Percentiles rank a stretch among this genome's conserved stretches.
Conservation (phyloP, 2,888 invertebrate species). For the Archips xylosteana region DNA sequence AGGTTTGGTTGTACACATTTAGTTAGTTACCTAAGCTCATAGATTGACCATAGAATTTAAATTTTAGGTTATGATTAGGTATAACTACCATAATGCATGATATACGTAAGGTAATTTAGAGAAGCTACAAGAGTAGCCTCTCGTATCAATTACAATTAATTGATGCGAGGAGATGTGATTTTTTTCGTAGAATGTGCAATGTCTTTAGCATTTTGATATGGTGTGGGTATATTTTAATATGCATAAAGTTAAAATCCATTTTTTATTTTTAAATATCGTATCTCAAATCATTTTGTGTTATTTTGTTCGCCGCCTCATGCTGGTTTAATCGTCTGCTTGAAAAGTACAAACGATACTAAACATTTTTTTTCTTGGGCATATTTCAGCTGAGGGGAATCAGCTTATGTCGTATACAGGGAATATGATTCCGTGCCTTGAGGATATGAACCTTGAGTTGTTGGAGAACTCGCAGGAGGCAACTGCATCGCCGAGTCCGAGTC, state of each 20-base stretch:
- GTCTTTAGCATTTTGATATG: conserved; percentile 20
- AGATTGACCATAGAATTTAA: conserved; percentile 2
- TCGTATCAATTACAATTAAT: conserved; percentile 1
- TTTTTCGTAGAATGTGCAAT: conserved; percentile 7
- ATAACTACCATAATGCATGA: conserved; percentile 23
- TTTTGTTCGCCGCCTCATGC: background rate
- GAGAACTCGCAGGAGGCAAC: conserved; percentile 67
- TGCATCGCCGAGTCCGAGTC: conserved; percentile 59
- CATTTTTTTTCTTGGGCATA: conserved; percentile 60
- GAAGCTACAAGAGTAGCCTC: background rate
- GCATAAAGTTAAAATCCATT: background rate
- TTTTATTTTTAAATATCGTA: background rate
- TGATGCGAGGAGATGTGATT: conserved; percentile 8
- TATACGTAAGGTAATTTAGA: conserved; percentile 26
- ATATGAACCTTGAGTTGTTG: conserved; percentile 74
- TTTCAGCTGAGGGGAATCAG: conserved; percentile 85
- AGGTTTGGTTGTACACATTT: background rate
- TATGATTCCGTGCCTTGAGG: conserved; percentile 82
- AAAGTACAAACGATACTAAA: conserved; percentile 34
- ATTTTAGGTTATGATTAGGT: conserved; percentile 15
- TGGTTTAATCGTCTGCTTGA: background rate
- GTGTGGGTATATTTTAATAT: conserved; percentile 18
- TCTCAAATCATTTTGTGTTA: background rate
- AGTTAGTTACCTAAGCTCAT: background rate
- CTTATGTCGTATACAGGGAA: conserved; percentile 84